These are phyloP conservation scores for Coryphaenoides rupestris DNA, from an alignment of 2,113 vertebrate species.

Conservation along the genomic window DNA sequence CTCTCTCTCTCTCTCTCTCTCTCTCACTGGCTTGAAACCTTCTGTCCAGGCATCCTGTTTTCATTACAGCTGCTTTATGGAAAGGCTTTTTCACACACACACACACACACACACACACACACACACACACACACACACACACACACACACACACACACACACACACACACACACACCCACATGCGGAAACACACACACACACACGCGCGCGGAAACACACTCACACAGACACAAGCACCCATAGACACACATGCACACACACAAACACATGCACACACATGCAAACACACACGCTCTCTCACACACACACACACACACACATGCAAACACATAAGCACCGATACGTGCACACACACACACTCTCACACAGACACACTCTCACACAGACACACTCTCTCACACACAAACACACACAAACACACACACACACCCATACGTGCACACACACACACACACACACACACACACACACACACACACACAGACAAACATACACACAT, in stretches of 20 bases:
- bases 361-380: neutral
- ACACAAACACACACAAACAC: neutral
- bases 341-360: neutral
- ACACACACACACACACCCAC: no score
- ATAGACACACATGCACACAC: conserved; percentile 9
- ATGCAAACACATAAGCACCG: neutral
- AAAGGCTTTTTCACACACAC: conserved; percentile 6
- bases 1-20: neutral
- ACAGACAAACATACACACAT: no score
- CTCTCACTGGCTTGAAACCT: conserved; percentile 7
- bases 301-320: neutral
- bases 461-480: neutral
- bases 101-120: conserved; percentile 1
- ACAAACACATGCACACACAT: neutral
- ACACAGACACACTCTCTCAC: neutral
- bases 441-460: conserved; percentile 5
- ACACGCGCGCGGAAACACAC: neutral
- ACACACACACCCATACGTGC: neutral
- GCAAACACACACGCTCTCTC: neutral
- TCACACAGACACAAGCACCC: conserved; percentile 8
- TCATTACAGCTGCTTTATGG: conserved; percentile 46
- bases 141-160: conserved; percentile 5
- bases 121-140: conserved; percentile 10
- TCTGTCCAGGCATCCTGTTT: conserved; percentile 46
- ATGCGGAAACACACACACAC: no score